Evolutionary conservation across 1,140 invertebrate species (phyloP).

Genomic region (Pseudomyrmex sp.): DNA sequence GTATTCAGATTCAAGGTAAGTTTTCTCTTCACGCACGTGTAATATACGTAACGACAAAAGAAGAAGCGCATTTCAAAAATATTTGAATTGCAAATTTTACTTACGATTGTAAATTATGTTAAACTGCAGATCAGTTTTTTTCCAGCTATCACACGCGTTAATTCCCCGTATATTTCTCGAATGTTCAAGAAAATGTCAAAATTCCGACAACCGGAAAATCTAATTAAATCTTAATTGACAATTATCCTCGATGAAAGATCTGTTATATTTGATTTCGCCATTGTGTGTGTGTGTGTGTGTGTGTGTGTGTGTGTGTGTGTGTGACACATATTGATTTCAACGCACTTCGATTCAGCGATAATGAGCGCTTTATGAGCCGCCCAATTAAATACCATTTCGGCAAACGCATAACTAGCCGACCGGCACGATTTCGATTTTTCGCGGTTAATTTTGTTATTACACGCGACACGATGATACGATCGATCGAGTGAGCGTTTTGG

Average conservation of each 20-base stretch:
- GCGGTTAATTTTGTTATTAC: constrained; percentile 16
- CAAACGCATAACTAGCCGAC: background rate
- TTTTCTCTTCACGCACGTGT: background rate
- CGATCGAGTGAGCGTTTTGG: background rate
- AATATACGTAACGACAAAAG: background rate
- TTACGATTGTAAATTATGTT: background rate
- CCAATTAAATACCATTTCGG: constrained; percentile 24
- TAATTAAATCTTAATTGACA: constrained; percentile 13
- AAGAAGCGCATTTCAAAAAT: background rate
- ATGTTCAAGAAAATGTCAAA: background rate
- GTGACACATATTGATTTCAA: background rate
- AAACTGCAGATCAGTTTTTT: background rate
- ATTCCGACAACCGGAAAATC: background rate
- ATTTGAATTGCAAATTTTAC: background rate
- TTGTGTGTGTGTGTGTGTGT: too few relatives aligned
- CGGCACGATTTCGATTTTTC: background rate
- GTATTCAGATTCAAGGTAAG: background rate
- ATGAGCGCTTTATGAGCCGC: background rate
- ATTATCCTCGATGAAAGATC: constrained; percentile 23
- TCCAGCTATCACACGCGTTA: background rate
- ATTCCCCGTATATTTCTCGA: background rate
- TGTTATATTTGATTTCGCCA: background rate
- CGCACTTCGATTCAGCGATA: background rate
- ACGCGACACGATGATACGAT: background rate
- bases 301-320: background rate